A percentile compares a stretch with the other conserved stretches of the same genome.
These are phyloP conservation scores for Lethrus apterus DNA, from an alignment of 1,140 invertebrate species.

Conservation along the genomic window DNA sequence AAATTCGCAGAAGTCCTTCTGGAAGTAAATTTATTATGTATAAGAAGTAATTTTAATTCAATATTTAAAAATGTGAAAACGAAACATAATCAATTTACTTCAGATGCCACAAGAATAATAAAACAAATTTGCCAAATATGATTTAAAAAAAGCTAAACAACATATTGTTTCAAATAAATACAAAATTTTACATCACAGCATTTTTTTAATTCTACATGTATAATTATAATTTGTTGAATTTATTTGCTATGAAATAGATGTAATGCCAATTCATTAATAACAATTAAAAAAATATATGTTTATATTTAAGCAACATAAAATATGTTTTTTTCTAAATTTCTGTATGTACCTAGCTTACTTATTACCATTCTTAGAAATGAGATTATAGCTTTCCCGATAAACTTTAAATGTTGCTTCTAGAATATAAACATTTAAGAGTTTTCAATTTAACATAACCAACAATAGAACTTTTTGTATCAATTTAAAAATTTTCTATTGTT, in stretches of 20 bases:
- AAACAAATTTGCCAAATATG: constrained; percentile 11
- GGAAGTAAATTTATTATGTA: constrained; percentile 5
- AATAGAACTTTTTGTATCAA: background rate
- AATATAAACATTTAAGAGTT: constrained; percentile 10
- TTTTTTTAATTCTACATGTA: constrained; percentile 22
- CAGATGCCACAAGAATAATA: constrained; percentile 1
- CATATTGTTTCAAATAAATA: constrained; percentile 35
- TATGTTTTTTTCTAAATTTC: too few species aligned
- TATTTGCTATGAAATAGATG: constrained; percentile 5
- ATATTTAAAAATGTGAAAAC: constrained; percentile 5
- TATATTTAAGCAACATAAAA: too few species aligned
- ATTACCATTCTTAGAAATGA: too few species aligned
- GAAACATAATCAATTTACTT: background rate
- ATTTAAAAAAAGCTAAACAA: constrained; percentile 7
- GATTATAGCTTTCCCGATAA: too few species aligned
- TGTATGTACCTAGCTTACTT: too few species aligned
- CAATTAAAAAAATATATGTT: constrained; percentile 1
- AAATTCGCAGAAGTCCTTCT: background rate
- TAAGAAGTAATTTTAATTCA: background rate
- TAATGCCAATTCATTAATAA: background rate
- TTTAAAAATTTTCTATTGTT: constrained; percentile 6
- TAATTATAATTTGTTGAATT: constrained; percentile 20
- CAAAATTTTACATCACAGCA: constrained; percentile 31
- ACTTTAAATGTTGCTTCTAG: constrained; percentile 3
- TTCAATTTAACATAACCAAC: background rate